Base-by-base conservation (phyloP, 1,140 invertebrate genomes). In the Venturia canescens region DNA sequence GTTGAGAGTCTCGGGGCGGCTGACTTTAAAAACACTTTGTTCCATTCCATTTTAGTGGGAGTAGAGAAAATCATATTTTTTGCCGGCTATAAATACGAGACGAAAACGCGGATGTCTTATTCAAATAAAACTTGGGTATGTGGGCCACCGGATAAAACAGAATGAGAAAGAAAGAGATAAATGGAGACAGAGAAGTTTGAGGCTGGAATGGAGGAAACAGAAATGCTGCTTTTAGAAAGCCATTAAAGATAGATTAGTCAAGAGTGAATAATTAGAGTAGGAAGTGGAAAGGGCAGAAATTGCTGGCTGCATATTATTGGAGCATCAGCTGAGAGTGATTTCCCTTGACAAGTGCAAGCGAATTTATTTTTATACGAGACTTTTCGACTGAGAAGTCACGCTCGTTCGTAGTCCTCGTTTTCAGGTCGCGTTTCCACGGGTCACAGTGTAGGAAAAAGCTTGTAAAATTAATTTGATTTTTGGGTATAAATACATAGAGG, bases 221-320 rank as follows among this genome's bases (percentile, higher is more conserved):
- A n/a, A n/a, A 53, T 53, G 50, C 50, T 53, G 60, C 60, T 63
- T 63, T 63, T 63, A 63, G 26, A 31, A 69, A 31, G 66, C 31
- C 66, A 31, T 69, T 69, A 69, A 69, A 69, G 66, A 69, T 69
- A 69, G 66, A 69, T 69, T 69, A 69, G 66, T 26, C 21, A 2
- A 63, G 60, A 63, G 60, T 31, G 66, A 69, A 69, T 69, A 69
- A 69, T 69, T 69, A 31, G 15, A 69, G n/a, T 18, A 69, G 29
- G 18, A n/a, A 21, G 66, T 31, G 66, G 27, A 9, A 31, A 15
- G 29, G 66, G 13, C 3, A 21, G 66, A 31, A 69, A 69, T 69
- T 29, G 66, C 27, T 29, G 66, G 27, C 27, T 69, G 66, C 13
- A 29, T 31, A 69, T 69, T 69, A 69, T 69, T 69, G 66, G 66